These are phyloP conservation scores for Drosophila phalerata DNA, from an alignment of 2,888 invertebrate species.

Conservation along the genomic window DNA sequence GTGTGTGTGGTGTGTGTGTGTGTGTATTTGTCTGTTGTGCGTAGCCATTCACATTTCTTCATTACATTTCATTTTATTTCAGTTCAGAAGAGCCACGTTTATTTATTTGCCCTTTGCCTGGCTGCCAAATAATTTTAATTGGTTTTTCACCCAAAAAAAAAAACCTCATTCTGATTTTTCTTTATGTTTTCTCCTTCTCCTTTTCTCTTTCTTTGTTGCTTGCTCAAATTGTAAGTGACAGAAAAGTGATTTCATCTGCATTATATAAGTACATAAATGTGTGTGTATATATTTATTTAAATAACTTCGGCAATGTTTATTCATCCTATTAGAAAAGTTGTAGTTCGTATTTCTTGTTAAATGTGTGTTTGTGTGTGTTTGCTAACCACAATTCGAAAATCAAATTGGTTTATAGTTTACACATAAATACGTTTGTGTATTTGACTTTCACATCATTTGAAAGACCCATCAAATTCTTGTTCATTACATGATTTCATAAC, in stretches of 20 bases:
- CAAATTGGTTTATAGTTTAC: slow-evolving; percentile 61
- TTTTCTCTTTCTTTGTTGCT: too few species aligned
- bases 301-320: slow-evolving; percentile 38
- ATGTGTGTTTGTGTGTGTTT: slow-evolving; percentile 18
- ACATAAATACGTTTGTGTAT: slow-evolving; percentile 40
- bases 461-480: neutral
- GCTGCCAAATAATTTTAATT: slow-evolving; percentile 74
- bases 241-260: slow-evolving; percentile 57
- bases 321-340: slow-evolving; percentile 55
- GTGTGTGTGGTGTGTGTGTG: slow-evolving; percentile 10
- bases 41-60: slow-evolving; percentile 73
- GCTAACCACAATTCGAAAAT: slow-evolving; percentile 45
- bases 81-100: slow-evolving; percentile 66
- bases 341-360: slow-evolving; percentile 27
- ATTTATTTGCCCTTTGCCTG: slow-evolving; percentile 64
- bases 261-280: slow-evolving; percentile 3
- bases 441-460: slow-evolving; percentile 23
- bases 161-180: neutral
- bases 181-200: too few species aligned
- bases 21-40: slow-evolving; percentile 32
- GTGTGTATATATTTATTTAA: slow-evolving; percentile 22
- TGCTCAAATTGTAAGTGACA: slow-evolving; percentile 33
- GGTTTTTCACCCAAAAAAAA: slow-evolving; percentile 65
- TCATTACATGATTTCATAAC: neutral
- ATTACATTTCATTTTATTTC: slow-evolving; percentile 76